Evolutionary conservation across 2,888 invertebrate species (phyloP).

Genomic region (Melitaea athalia): DNA sequence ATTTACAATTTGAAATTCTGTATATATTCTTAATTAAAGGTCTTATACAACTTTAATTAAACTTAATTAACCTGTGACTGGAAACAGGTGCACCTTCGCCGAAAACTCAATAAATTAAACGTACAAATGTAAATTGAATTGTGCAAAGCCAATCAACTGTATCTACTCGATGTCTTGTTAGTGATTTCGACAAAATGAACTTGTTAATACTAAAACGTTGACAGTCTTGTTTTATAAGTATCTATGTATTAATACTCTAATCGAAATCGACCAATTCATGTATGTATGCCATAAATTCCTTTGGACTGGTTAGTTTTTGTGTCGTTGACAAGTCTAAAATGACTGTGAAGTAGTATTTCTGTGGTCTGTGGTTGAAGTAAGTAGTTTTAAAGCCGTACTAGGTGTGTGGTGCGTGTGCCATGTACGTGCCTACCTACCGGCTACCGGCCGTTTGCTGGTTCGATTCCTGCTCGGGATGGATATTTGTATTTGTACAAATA

Average conservation of each 20-base stretch:
- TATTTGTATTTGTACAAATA: too few species aligned
- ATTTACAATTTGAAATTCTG: not conserved
- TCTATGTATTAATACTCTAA: constrained; percentile 5
- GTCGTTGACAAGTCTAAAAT: too few species aligned
- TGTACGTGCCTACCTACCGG: too few species aligned
- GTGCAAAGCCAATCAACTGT: constrained; percentile 22
- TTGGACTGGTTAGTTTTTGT: too few species aligned
- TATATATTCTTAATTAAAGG: constrained; percentile 1
- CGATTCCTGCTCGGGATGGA: too few species aligned
- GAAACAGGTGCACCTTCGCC: constrained; percentile 24
- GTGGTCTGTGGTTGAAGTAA: too few species aligned
- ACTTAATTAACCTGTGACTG: constrained; percentile 22
- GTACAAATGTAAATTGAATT: constrained; percentile 26
- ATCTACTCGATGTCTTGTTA: constrained; percentile 15
- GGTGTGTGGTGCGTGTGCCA: too few species aligned
- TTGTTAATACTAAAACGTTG: constrained; percentile 22
- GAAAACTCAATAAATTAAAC: constrained; percentile 26
- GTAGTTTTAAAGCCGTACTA: too few species aligned
- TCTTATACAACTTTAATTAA: constrained; percentile 3
- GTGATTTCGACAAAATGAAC: constrained; percentile 18
- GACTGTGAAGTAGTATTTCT: too few species aligned
- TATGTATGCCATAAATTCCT: not conserved
- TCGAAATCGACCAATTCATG: not conserved
- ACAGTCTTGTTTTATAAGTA: constrained; percentile 4
- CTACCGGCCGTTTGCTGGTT: too few species aligned